Evolutionary conservation across 2,888 invertebrate genomes (phyloP).

Genomic region (Aelia acuminata): DNA sequence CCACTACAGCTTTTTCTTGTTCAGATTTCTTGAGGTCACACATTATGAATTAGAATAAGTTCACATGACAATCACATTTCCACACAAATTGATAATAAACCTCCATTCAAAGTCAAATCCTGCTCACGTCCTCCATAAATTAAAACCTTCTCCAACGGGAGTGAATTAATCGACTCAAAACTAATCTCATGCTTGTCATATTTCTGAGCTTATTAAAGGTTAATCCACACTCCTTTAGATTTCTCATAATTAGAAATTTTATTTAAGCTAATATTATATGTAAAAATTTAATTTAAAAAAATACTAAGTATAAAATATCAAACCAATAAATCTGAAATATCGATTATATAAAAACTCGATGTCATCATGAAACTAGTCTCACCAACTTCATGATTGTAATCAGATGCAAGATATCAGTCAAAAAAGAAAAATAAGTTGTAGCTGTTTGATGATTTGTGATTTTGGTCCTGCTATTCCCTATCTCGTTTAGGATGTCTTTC

Average conservation of each 20-base stretch:
- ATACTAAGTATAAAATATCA: neutral
- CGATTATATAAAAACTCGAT: neutral
- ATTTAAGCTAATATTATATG: neutral
- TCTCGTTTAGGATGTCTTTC: constrained; percentile 51
- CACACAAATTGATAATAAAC: neutral
- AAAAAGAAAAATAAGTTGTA: constrained; percentile 15
- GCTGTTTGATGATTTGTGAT: constrained; percentile 41
- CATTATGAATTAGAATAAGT: neutral
- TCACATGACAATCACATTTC: neutral
- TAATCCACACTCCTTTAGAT: neutral
- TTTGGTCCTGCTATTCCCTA: neutral
- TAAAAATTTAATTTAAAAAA: neutral
- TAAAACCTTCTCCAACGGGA: neutral
- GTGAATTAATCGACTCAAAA: neutral
- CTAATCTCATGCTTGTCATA: neutral
- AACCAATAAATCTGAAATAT: neutral
- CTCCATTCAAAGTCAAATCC: constrained; percentile 44
- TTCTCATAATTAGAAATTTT: neutral
- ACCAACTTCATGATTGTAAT: constrained; percentile 31
- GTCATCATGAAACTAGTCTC: neutral
- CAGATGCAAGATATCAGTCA: constrained; percentile 22
- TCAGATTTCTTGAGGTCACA: constrained; percentile 52
- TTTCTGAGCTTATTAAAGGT: neutral
- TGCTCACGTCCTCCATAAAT: constrained; percentile 40
- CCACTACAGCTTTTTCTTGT: constrained; percentile 72